Evolutionary conservation across 2,113 vertebrate genomes (phyloP), one percentile per base, ranked within the genome.

Genomic region (Gobio gobio): DNA sequence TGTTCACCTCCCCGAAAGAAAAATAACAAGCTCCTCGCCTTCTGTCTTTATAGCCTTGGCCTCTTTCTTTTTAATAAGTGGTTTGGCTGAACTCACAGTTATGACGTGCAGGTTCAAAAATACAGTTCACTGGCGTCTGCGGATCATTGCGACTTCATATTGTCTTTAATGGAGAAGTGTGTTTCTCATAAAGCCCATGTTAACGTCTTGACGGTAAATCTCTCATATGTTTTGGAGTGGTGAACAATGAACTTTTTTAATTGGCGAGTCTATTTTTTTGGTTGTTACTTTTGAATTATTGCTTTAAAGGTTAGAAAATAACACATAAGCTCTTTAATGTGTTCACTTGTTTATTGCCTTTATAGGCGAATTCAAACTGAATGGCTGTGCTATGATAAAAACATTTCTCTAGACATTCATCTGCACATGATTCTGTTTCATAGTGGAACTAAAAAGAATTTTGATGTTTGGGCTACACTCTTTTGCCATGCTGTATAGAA

Each of bases 1-100:
- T 93, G 91, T 91, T 95, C 91, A 91, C 92, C 92, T 93, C 92
- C 92, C 90, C 87, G 90, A 93, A 94, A 94, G 93, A 94, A 95
- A 94, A 94, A 94, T 94, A 94, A 94, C 93, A 94, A 94, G 93
- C 93, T 91, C 89, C 87, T 90, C 18, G 90, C 90, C 90, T 93
- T 89, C 91, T 91, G 91, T 92, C 92, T 94, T 94, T 94, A 94
- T 93, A 90, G 93, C 92, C 90, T 92, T 93, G 93, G 93, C 92
- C 91, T 92, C 87, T 87, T 82, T 85, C 78, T 51, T 72, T 93
- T 94, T 94, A 94, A 94, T 94, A 92, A 92, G 93, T 86, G 94
- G 93, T 94, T 94, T 94, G 92, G 93, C 93, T 83, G 78, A 74
- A 76, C 88, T 84, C 7, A 36, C 86, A 78, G 89, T 88, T 88